Base-by-base conservation (phyloP, 1,140 invertebrate species). In the Drosophila ogumai region DNA sequence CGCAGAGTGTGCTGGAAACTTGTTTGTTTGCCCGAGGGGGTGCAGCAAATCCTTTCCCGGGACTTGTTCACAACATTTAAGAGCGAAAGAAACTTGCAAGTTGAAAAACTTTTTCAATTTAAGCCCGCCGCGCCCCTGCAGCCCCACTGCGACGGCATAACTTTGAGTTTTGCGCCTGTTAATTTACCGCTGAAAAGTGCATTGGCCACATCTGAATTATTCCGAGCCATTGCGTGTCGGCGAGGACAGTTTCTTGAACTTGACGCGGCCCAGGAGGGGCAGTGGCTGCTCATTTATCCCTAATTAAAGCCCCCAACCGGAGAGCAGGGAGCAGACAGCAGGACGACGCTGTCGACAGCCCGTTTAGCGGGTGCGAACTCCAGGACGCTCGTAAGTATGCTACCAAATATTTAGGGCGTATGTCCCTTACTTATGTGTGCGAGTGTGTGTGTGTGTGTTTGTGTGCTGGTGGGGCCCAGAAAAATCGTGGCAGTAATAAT, bases 101-200 rank as follows among this genome's bases (percentile, higher is more conserved):
- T 84, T 82, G 72, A 58, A 73, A 88, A 88, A 88, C 50, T 88
- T 88, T 88, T 88, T 88, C 84, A 88, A 88, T 88, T 88, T 88
- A 80, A 80, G 72, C 84, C 49, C 65, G 60, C 22, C 56, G 66
- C 12, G 31, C 52, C 52, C 55, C 40, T n/a, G 36, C 52, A 38
- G 22, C 44, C 34, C 34, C 41, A 44, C 31, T 43, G 50, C n/a
- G 40, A 47, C n/a, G 52, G 28, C 61, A 40, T 55, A 76, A 44
- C 38, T 59, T 58, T 3, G 65, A 73, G 46, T 60, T 65, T 28
- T 49, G 40, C 50, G 57, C 80, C 73, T 88, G 81, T 88, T 84
- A 90, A 88, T 88, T 88, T 75, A 84, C 76, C 69, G 77, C 74
- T 84, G 63, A 68, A 79, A 85, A 78, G 81, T 74, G 82, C 85